Base-by-base conservation (phyloP, 2,797 vertebrate species). In the Myiotriccus ornatus region DNA sequence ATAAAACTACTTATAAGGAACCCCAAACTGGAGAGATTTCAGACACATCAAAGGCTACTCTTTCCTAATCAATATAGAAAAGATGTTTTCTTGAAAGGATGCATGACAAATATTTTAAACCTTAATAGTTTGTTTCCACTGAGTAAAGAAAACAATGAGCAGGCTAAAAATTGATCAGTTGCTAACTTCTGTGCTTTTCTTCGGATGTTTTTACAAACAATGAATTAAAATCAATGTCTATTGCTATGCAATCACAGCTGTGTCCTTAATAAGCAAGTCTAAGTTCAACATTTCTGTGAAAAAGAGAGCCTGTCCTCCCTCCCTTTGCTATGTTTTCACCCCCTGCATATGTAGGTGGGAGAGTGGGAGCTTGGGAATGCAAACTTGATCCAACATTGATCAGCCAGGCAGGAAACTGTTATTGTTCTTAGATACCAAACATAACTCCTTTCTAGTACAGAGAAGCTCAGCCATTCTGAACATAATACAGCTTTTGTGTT, bases 391-490 rank as follows among this genome's bases (percentile, higher is more conserved):
- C 97, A 97, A 89, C 96, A 98, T 88, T 97, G 98, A 98, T 98
- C 98, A 98, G 96, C 95, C 98, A 98, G 97, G 98, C 98, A 98
- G 98, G 98, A 99, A 98, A 99, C 97, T 97, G 96, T 97, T 97
- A 98, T 98, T 99, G 98, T 99, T 98, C 98, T 98, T 97, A 98
- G 98, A 99, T 98, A 98, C 98, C 98, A 97, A 98, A 98, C 98
- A 98, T 98, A 98, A 97, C 97, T 98, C 97, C 96, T 98, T 98
- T 98, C 96, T 96, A 95, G 96, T 94, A 97, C 70, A 83, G 97
- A 98, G 98, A 98, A 98, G 83, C 92, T 94, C 96, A 90, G 96
- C 95, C 97, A 96, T 97, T 98, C 97, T 97, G 96, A 93, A 97
- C 97, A 98, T 97, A 98, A 98, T 97, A 97, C 95, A 95, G 96